phyloP scores from a whole-genome alignment of 2,113 vertebrate species.

The pig (Sus scrofa) region DNA sequence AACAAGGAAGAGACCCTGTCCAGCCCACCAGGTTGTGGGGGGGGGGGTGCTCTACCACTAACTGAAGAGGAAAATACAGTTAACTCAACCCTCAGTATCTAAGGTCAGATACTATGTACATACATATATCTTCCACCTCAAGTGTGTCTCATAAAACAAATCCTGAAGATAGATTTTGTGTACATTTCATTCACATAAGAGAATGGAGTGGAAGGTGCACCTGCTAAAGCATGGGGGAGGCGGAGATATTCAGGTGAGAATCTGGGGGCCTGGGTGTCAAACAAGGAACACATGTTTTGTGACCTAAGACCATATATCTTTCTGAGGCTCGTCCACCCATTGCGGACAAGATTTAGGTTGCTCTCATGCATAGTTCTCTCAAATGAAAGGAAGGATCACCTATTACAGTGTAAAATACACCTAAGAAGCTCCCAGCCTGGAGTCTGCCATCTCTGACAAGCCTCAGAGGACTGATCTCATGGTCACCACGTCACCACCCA shows the following conservation, averaged over 20 bases:
- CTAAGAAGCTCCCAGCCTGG: not conserved
- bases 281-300: fast-evolving
- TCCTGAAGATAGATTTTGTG: not conserved
- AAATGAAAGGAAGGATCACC: not conserved
- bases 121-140: not conserved
- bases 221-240: not conserved
- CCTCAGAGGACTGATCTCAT: not conserved
- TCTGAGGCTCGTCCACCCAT: not conserved
- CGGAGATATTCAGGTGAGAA: not conserved
- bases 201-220: no score
- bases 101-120: not conserved
- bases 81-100: not conserved
- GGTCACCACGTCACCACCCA: not conserved
- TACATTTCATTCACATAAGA: not conserved
- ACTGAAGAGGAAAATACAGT: not conserved
- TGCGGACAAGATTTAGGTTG: not conserved
- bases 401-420: not conserved
- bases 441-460: fast-evolving
- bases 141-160: not conserved
- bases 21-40: no score
- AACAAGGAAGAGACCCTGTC: not conserved
- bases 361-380: not conserved
- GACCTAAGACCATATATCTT: not conserved
- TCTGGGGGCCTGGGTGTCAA: fast-evolving
- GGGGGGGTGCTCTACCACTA: fast-evolving